Percentiles rank a stretch among this genome's conserved stretches.
phyloP scores from a whole-genome alignment of 2,797 vertebrate species.

The Oreortyx pictus region DNA sequence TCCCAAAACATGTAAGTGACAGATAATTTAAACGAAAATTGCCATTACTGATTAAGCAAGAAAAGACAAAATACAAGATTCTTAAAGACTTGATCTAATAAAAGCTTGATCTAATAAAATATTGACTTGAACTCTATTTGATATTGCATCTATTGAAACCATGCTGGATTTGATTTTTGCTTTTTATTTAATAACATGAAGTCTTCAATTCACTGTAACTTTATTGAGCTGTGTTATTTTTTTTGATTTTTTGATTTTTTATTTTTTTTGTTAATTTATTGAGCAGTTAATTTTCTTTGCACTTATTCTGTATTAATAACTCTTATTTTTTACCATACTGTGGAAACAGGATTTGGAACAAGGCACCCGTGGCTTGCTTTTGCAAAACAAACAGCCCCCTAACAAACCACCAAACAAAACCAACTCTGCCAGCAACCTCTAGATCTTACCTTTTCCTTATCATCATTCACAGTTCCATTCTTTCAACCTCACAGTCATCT shows the following conservation, averaged over 20 bases:
- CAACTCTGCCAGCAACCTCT: not conserved
- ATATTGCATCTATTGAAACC: not conserved
- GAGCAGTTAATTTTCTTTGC: not conserved
- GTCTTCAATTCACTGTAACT: not conserved
- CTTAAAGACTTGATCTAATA: not conserved
- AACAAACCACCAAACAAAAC: not conserved
- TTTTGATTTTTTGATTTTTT: no score
- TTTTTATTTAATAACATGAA: not conserved
- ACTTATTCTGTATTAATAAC: not conserved
- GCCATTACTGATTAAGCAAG: not conserved
- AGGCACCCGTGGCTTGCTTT: not conserved
- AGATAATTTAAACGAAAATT: not conserved
- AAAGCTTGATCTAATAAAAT: not conserved
- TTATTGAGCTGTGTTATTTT: not conserved
- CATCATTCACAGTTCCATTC: not conserved
- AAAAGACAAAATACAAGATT: not conserved
- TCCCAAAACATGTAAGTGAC: not conserved
- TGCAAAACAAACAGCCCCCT: not conserved
- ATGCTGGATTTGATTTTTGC: not conserved
- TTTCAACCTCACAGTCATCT: not conserved
- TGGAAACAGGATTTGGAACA: not conserved
- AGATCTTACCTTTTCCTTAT: not conserved
- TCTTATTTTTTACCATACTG: not conserved
- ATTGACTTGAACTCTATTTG: not conserved
- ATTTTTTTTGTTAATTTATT: no score